A percentile compares a stretch with the other conserved stretches of the same genome.
These are phyloP conservation scores for Malaclemys terrapin DNA, from an alignment of 2,113 vertebrate species.

Conservation along the genomic window DNA sequence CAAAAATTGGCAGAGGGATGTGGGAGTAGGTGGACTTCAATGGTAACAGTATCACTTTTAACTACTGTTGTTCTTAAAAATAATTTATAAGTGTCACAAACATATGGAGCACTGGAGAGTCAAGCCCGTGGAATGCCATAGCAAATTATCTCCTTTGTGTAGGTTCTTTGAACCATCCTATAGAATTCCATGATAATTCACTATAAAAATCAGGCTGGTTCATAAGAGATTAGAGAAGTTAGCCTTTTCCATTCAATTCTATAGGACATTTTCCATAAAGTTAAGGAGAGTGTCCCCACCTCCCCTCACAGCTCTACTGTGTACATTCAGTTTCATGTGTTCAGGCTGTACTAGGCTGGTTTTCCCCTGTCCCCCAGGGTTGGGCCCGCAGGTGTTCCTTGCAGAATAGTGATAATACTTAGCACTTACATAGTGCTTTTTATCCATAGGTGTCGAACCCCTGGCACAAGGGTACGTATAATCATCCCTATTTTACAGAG, in stretches of 20 bases:
- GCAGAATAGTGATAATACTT: background rate
- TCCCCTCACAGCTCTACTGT: background rate
- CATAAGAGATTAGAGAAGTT: background rate
- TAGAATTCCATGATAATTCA: conserved; percentile 8
- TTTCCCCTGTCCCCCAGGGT: background rate
- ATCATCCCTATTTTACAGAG: conserved; percentile 36
- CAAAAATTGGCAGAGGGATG: conserved; percentile 30
- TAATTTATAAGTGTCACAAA: background rate
- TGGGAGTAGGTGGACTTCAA: background rate
- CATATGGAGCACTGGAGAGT: background rate
- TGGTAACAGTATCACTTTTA: background rate
- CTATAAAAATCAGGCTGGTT: background rate
- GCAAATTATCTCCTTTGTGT: background rate
- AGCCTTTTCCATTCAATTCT: background rate
- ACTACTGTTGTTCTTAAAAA: background rate
- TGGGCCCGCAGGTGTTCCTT: background rate
- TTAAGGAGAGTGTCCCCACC: background rate
- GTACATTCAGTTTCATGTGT: background rate
- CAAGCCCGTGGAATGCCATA: accelerated
- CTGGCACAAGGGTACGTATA: conserved; percentile 22
- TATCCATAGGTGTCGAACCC: background rate
- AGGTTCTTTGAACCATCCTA: background rate
- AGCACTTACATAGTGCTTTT: background rate
- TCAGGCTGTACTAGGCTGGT: accelerated
- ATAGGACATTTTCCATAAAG: background rate